Evolutionary conservation across 2,888 invertebrate species (phyloP).

Genomic region (Gasteruption jaculator): DNA sequence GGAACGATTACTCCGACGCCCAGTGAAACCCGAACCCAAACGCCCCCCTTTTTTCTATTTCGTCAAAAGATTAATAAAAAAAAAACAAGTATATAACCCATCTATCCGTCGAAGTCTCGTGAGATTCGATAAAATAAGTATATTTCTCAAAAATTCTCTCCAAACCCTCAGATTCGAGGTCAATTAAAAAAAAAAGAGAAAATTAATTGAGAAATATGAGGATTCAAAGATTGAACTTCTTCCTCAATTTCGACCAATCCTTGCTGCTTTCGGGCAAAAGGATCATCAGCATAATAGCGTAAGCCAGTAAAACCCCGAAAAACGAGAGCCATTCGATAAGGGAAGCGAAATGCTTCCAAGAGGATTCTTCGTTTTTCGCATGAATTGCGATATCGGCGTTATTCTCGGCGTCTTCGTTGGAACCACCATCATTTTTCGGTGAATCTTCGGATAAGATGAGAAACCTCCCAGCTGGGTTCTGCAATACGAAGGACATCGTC

Average conservation of each 20-base stretch:
- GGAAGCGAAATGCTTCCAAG: conserved; percentile 38
- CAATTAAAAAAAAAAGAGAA: neutral
- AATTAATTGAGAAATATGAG: neutral
- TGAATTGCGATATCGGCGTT: conserved; percentile 20
- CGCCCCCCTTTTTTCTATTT: too few species aligned
- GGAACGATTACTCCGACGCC: too few species aligned
- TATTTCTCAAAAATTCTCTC: too few species aligned
- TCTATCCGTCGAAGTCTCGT: too few species aligned
- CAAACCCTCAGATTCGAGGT: neutral
- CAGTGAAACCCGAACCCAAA: too few species aligned
- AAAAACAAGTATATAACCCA: too few species aligned
- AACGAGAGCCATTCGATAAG: conserved; percentile 41
- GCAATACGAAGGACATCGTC: conserved; percentile 29
- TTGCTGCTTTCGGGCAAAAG: conserved; percentile 25
- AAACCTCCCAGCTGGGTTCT: conserved; percentile 32
- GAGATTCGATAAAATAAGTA: too few species aligned
- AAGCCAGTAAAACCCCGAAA: conserved; percentile 28
- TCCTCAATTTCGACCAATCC: too few species aligned
- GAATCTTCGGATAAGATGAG: conserved; percentile 28
- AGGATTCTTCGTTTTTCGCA: conserved; percentile 19
- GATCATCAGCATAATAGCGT: conserved; percentile 32
- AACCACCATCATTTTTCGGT: conserved; percentile 17
- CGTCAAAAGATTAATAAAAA: too few species aligned
- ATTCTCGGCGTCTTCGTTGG: conserved; percentile 25
- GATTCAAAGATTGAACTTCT: too few species aligned